Percentiles rank a stretch among this genome's conserved stretches.
Evolutionary conservation across 2,113 vertebrate species (phyloP).

Genomic region (Ictalurus punctatus): DNA sequence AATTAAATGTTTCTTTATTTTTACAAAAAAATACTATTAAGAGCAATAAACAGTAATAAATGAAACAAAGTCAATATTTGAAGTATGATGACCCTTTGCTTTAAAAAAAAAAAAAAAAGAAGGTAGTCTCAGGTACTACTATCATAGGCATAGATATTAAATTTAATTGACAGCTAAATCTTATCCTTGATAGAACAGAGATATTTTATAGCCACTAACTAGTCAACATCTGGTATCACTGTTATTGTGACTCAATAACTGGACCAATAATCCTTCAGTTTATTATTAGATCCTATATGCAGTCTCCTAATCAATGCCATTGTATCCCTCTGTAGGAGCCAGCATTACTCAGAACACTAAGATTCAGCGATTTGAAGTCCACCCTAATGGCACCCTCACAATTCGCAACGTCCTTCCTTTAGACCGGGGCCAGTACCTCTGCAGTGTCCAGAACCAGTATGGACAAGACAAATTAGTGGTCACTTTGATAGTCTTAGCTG

Average conservation of each 20-base stretch:
- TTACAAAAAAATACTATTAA: no score
- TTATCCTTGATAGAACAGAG: neutral
- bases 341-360: slow-evolving; percentile 75
- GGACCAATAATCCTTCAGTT: neutral
- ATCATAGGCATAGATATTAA: neutral
- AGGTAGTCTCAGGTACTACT: no score
- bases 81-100: no score
- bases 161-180: neutral
- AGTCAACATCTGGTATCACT: neutral
- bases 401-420: slow-evolving; percentile 76
- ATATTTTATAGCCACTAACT: neutral
- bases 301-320: neutral
- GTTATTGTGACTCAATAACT: neutral
- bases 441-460: slow-evolving; percentile 79
- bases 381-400: slow-evolving; percentile 81
- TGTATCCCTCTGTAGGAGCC: slow-evolving; percentile 69
- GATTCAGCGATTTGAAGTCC: slow-evolving; percentile 81
- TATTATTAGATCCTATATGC: neutral
- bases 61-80: no score
- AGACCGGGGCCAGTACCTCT: slow-evolving; percentile 85
- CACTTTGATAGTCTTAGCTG: slow-evolving; percentile 72
- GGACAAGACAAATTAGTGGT: slow-evolving; percentile 74
- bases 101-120: no score
- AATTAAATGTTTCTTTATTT: no score
- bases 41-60: no score